phyloP scores from a whole-genome alignment of 1,140 invertebrate genomes.

The Drosophila kepulauana region DNA sequence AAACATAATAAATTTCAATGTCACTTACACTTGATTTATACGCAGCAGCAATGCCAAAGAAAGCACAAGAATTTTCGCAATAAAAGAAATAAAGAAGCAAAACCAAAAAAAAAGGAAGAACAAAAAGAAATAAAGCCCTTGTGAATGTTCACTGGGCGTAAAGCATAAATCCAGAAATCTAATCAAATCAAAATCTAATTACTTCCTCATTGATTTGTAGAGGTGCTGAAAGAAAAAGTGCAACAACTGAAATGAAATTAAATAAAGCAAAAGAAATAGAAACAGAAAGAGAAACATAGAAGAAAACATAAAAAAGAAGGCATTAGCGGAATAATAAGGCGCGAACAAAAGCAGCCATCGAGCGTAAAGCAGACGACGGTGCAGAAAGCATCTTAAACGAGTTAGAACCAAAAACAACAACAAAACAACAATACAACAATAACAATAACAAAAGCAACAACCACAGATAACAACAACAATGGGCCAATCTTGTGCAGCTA shows the following conservation, averaged over 20 bases:
- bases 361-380: slow-evolving; percentile 41
- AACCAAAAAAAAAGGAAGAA: background rate
- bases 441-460: background rate
- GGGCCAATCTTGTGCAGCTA: slow-evolving; percentile 29
- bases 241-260: slow-evolving; percentile 36
- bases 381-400: slow-evolving; percentile 38
- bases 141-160: slow-evolving; percentile 3
- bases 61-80: background rate
- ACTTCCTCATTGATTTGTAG: slow-evolving; percentile 75
- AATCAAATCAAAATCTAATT: slow-evolving; percentile 57
- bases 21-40: slow-evolving; percentile 82
- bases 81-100: background rate
- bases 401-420: slow-evolving; percentile 28
- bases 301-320: background rate
- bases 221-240: slow-evolving; percentile 64
- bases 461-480: slow-evolving; percentile 32
- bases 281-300: too few relatives aligned
- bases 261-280: background rate
- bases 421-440: slow-evolving; percentile 8
- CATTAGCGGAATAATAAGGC: slow-evolving; percentile 13
- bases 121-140: background rate
- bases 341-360: slow-evolving; percentile 49
- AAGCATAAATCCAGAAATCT: slow-evolving; percentile 31
- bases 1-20: slow-evolving; percentile 77
- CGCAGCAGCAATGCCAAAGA: slow-evolving; percentile 10